phyloP scores from a whole-genome alignment of 2,888 invertebrate genomes.

The Microplitis deprimator region DNA sequence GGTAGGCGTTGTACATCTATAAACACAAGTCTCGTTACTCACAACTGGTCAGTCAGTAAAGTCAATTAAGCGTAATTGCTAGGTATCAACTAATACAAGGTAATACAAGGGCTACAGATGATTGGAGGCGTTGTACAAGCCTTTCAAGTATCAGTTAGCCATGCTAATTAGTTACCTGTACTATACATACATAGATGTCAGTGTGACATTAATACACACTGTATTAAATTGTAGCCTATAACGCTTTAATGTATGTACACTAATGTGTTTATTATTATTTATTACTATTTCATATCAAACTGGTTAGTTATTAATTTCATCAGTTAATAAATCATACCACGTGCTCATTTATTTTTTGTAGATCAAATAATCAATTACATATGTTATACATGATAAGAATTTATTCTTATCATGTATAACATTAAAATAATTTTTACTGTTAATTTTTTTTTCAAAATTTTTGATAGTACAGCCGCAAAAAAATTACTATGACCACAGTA shows the following conservation, averaged over 20 bases:
- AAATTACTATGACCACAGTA: no score
- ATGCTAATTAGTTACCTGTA: conserved; percentile 1
- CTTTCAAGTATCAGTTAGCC: not conserved
- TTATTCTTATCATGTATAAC: no score
- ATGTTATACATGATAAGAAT: not conserved
- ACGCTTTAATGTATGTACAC: not conserved
- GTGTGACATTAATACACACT: not conserved
- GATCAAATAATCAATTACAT: not conserved
- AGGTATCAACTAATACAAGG: conserved; percentile 48
- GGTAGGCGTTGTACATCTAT: not conserved
- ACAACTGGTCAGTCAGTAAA: not conserved
- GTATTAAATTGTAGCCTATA: not conserved
- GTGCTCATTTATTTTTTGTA: not conserved
- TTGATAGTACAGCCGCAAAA: no score
- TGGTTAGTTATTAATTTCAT: not conserved
- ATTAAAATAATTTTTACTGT: no score
- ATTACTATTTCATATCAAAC: not conserved
- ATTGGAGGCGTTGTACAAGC: not conserved
- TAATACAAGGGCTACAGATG: not conserved
- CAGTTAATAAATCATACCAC: not conserved
- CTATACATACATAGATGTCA: not conserved
- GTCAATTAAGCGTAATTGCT: conserved; percentile 55
- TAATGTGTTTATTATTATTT: not conserved
- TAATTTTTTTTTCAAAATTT: no score
- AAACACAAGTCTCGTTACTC: no score